Conservation (phyloP, 1,140 invertebrate species). For the Listronotus bonariensis region DNA sequence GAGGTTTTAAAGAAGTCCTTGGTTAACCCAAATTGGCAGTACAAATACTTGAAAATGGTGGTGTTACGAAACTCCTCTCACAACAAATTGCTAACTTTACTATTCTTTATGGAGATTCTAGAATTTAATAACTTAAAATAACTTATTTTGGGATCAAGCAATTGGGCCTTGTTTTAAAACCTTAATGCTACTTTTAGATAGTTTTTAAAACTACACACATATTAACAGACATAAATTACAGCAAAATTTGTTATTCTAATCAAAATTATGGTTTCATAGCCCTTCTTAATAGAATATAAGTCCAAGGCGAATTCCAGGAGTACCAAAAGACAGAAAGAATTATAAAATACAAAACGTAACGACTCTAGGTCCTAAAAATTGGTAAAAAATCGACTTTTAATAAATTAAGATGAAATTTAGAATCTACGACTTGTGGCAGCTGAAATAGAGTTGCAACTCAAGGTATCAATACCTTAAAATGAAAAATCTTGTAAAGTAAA, state of each 20-base stretch:
- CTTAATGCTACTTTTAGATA: background rate
- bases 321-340: conserved; percentile 1
- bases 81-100: too few species aligned
- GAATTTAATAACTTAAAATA: background rate
- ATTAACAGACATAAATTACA: conserved; percentile 31
- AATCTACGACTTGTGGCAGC: too few species aligned
- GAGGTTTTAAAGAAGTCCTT: background rate
- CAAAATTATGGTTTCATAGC: conserved; percentile 12
- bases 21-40: background rate
- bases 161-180: background rate
- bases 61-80: too few species aligned
- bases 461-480: too few species aligned
- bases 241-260: conserved; percentile 28
- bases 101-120: too few species aligned
- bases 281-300: conserved; percentile 6
- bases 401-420: too few species aligned
- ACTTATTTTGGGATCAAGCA: background rate
- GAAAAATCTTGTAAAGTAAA: too few species aligned
- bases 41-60: background rate
- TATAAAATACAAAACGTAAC: too few species aligned
- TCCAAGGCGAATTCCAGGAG: conserved; percentile 14
- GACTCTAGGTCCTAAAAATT: too few species aligned
- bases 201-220: conserved; percentile 19
- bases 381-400: too few species aligned
- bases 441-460: too few species aligned